phyloP scores from a whole-genome alignment of 2,888 invertebrate genomes.

The Lasius platythorax region DNA sequence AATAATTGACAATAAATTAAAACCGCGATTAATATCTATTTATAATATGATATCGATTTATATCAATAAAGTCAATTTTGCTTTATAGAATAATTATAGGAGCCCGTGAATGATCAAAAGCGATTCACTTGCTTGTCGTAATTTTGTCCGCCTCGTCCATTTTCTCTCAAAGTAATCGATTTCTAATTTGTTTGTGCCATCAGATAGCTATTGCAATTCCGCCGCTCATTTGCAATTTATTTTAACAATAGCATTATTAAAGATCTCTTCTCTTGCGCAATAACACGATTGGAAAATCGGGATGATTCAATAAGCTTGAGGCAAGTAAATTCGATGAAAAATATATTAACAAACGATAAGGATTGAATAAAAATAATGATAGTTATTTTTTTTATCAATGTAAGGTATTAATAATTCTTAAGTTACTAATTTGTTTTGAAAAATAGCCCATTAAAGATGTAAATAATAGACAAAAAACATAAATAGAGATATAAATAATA shows the following conservation, averaged over 20 bases:
- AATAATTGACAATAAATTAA: constrained; percentile 12
- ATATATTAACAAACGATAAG: not conserved
- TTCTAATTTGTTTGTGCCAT: constrained; percentile 43
- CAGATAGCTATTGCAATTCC: constrained; percentile 42
- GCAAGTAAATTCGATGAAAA: not conserved
- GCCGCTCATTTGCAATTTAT: constrained; percentile 31
- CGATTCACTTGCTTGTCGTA: not conserved
- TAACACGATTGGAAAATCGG: not conserved
- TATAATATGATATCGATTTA: not conserved
- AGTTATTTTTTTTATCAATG: not conserved
- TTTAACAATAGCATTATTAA: constrained; percentile 48
- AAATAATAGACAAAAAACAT: not conserved
- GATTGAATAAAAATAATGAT: not conserved
- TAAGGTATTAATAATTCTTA: not conserved
- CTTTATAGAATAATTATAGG: constrained; percentile 13
- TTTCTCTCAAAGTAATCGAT: constrained; percentile 43
- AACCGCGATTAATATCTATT: not conserved
- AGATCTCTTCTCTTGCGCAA: not conserved
- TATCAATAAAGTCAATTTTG: not conserved
- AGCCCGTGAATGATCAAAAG: constrained; percentile 9
- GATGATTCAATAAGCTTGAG: not conserved
- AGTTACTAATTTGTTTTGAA: not conserved
- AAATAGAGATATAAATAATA: not conserved
- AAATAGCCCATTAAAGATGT: not conserved
- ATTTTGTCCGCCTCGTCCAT: not conserved